Evolutionary conservation across 2,888 invertebrate species (phyloP).

Genomic region (Pseudeuparius sepicola): DNA sequence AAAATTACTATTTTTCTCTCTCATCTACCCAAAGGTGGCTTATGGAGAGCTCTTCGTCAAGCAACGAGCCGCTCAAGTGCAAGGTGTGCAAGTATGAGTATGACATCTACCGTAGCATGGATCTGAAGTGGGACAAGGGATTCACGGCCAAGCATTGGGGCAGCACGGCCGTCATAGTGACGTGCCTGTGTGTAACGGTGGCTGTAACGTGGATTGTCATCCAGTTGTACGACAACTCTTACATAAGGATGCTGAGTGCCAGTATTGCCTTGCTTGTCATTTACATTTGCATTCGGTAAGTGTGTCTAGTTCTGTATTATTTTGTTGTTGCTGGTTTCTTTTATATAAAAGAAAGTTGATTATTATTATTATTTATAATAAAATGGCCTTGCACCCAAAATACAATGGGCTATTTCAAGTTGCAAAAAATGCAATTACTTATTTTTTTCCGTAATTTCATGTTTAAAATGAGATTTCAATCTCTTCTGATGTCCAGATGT

Average conservation of each 20-base stretch:
- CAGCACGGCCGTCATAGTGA: conserved; percentile 69
- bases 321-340: neutral
- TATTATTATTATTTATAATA: too few species aligned
- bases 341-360: too few species aligned
- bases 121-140: conserved; percentile 75
- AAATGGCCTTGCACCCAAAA: too few species aligned
- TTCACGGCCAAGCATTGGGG: conserved; percentile 78
- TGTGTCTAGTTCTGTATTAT: conserved; percentile 13
- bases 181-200: conserved; percentile 65
- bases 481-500: too few species aligned
- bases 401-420: too few species aligned
- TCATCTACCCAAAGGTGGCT: too few species aligned
- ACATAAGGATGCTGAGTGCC: conserved; percentile 69
- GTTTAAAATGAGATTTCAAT: too few species aligned
- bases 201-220: conserved; percentile 72
- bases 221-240: conserved; percentile 66
- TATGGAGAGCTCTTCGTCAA: conserved; percentile 53
- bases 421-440: too few species aligned
- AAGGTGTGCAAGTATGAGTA: conserved; percentile 80
- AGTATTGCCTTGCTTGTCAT: conserved; percentile 73
- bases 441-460: too few species aligned
- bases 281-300: conserved; percentile 74
- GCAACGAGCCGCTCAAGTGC: conserved; percentile 45
- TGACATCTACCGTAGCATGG: conserved; percentile 65
- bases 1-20: too few species aligned